Evolutionary conservation across 2,797 vertebrate genomes (phyloP).

Genomic region (Pseudotriccus pelzelni): DNA sequence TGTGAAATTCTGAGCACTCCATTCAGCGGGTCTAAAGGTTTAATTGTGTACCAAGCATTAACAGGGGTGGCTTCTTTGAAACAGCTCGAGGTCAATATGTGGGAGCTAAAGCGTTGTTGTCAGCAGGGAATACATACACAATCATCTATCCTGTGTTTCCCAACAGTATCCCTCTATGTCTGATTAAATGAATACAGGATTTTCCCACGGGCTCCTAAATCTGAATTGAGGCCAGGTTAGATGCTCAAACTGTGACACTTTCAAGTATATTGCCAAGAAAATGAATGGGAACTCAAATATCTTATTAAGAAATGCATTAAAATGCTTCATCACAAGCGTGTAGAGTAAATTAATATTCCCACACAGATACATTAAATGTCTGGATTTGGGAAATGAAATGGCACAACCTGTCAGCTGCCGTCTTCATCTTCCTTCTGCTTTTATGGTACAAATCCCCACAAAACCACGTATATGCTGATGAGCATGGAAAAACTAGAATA

Average conservation of each 20-base stretch:
- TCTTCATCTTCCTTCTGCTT: background rate
- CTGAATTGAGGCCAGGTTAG: conserved; percentile 19
- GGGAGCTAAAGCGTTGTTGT: background rate
- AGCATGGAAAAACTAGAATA: background rate
- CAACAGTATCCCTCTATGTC: background rate
- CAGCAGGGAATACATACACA: background rate
- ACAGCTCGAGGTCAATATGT: background rate
- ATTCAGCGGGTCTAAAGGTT: background rate
- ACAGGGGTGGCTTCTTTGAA: background rate
- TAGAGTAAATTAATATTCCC: background rate
- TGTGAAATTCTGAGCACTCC: background rate
- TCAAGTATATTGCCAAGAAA: background rate
- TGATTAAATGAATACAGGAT: background rate
- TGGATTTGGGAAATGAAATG: background rate
- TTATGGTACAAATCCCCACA: background rate
- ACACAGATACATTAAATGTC: background rate
- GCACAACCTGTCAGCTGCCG: background rate
- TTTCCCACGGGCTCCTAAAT: background rate
- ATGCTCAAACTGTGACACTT: conserved; percentile 2
- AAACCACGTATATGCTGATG: background rate
- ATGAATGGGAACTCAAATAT: background rate
- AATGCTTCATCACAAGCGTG: background rate
- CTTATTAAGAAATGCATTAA: background rate
- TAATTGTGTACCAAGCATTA: background rate
- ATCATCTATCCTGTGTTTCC: background rate